Evolutionary conservation across 2,888 invertebrate genomes (phyloP), one percentile per base, ranked within the genome.

Genomic region (Stenodera caucasica): DNA sequence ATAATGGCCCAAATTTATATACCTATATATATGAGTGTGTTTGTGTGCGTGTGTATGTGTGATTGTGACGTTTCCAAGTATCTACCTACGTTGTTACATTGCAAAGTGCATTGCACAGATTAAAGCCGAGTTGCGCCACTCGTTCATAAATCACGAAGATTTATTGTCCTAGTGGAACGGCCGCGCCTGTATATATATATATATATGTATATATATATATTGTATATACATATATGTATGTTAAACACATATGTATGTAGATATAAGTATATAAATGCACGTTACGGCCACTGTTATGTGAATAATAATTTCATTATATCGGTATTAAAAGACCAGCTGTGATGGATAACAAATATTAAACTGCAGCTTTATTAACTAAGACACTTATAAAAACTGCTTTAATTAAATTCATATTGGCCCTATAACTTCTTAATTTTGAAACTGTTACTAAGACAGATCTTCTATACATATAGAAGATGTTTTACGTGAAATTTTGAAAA

Each of bases 281-380:
- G 45, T 55, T 62, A 58, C 59, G 66, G 67, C 66, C 68, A 67
- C 68, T 67, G 67, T 70, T 72, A 74, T 71, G 74, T 70, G 72
- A 75, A 73, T 73, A 73, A 73, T 74, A 74, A 72, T 72, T 72
- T 71, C 72, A 73, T 74, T 74, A 73, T 70, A 61, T 58, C 63
- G 65, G 69, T 70, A 70, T 72, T 72, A 72, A 73, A 73, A 70
- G 70, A 70, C 68, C 71, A 71, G 71, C 71, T 71, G 72, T 65
- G 68, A 71, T 71, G 70, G 67, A 70, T 68, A 71, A 66, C 66
- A 70, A 70, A 68, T 67, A 69, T 66, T 65, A 61, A 63, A 58
- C 65, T 61, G 64, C 65, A 63, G 63, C 68, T 68, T 66, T 66
- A 67, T 70, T 67, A 67, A 67, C 62, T 64, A 49, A 55, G 58